Evolutionary conservation across 2,797 vertebrate genomes (phyloP), one percentile per base, ranked within the genome.

Genomic region (Argya squamiceps): DNA sequence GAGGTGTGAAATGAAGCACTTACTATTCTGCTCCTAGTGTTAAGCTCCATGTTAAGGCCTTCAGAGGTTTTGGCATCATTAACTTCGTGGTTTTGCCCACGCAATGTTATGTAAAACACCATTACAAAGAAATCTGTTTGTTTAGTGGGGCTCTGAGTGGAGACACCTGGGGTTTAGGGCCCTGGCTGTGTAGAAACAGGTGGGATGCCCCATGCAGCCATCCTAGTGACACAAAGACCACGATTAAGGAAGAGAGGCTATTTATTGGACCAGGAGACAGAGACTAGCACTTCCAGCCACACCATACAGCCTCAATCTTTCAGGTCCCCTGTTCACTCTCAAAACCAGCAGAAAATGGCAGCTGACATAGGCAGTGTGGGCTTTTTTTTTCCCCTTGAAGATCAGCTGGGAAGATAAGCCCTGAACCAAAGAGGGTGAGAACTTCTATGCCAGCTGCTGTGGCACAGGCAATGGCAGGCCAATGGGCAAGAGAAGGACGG

Each of bases 1-100:
- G 46, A 88, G 71, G 46, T 71, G 53, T 71, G 56, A 94, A 92
- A 92, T 68, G 18, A 88, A 71, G 20, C 39, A 67, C 63, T 91
- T 80, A 50, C n/a, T 85, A 68, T 86, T 88, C 58, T 75, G 43
- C 19, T 88, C 5, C 50, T 37, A 41, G 24, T 5, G 18, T 67
- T 62, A 82, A 88, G 32, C 16, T 80, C 34, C 27, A 44, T 2
- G 6, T 21, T 76, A 69, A 81, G 73, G 83, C 41, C 68, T 80
- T 85, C 41, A 20, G 44, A 89, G 46, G 15, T 92, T 65, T 41
- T 78, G 79, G 75, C 44, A 94, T 44, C 15, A n/a, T 65, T 60
- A 76, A 70, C 20, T 94, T 50, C 2, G 10, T 70, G 76, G 30
- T 24, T 92, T 83, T 92, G 76, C 76, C 69, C 46, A 75, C 22